Evolutionary conservation across 2,113 vertebrate species (phyloP).

Genomic region (Microcebus lehilahytsara): DNA sequence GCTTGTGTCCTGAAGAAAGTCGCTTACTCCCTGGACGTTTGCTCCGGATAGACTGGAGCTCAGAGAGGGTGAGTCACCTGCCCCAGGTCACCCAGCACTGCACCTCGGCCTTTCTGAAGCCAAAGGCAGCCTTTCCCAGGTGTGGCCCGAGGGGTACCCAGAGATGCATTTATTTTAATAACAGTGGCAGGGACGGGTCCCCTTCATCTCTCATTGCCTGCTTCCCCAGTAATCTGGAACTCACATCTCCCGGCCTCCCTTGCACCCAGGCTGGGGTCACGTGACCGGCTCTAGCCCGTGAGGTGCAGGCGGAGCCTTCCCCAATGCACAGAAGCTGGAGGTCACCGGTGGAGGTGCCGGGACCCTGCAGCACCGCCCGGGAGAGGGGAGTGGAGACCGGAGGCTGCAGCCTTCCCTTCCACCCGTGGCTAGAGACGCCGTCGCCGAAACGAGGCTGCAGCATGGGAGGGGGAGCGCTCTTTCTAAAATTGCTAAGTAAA

Average conservation of each 20-base stretch:
- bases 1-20: not conserved
- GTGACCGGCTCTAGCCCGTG: not conserved
- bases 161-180: not conserved
- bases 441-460: accelerated
- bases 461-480: not conserved
- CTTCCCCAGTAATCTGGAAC: not conserved
- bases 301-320: accelerated
- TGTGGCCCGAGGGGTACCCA: too few species aligned
- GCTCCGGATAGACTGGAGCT: not conserved
- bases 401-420: accelerated
- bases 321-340: not conserved
- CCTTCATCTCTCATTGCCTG: not conserved
- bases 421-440: accelerated
- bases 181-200: not conserved
- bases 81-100: not conserved
- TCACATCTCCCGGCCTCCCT: not conserved
- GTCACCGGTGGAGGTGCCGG: accelerated
- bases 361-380: accelerated
- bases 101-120: not conserved
- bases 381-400: not conserved
- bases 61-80: not conserved
- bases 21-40: not conserved
- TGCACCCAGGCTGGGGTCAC: too few species aligned
- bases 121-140: not conserved
- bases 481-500: not conserved